These are phyloP conservation scores for Lutjanus argentimaculatus DNA, from an alignment of 2,797 vertebrate species.

Conservation along the genomic window DNA sequence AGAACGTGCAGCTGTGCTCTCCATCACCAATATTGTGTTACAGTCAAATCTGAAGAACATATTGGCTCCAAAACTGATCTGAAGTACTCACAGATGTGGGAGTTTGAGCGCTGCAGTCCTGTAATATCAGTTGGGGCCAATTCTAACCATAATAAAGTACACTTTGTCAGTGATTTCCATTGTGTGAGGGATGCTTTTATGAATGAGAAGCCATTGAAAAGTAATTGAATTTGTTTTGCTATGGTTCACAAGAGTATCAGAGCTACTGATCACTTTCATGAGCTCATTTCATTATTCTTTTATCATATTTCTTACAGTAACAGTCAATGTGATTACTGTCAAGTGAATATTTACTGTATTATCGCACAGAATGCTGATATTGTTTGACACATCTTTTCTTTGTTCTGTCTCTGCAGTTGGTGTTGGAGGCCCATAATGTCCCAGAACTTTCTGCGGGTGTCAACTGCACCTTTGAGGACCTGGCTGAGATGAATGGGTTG, in stretches of 20 bases:
- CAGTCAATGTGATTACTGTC: background rate
- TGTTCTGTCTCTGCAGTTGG: constrained; percentile 84
- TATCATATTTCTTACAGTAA: background rate
- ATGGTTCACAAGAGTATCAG: background rate
- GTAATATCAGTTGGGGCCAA: constrained; percentile 1
- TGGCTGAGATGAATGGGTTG: constrained; percentile 96
- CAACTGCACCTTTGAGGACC: constrained; percentile 96
- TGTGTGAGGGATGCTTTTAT: background rate
- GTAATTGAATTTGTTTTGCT: background rate
- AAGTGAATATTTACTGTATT: background rate
- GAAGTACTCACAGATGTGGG: constrained; percentile 39
- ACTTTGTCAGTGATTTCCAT: background rate
- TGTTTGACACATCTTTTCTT: constrained; percentile 4
- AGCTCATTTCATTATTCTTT: background rate
- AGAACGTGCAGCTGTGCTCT: constrained; percentile 43
- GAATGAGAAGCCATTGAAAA: constrained; percentile 3
- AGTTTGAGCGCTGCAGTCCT: background rate
- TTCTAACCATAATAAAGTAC: constrained; percentile 19
- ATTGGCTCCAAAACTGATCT: constrained; percentile 34
- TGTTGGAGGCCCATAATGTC: constrained; percentile 97
- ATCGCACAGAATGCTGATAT: background rate
- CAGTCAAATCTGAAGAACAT: constrained; percentile 29
- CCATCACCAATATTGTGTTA: constrained; percentile 33
- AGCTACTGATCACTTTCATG: constrained; percentile 4
- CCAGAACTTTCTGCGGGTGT: constrained; percentile 97